Base-by-base conservation (phyloP, 2,888 invertebrate genomes). In the Villa cingulata region DNA sequence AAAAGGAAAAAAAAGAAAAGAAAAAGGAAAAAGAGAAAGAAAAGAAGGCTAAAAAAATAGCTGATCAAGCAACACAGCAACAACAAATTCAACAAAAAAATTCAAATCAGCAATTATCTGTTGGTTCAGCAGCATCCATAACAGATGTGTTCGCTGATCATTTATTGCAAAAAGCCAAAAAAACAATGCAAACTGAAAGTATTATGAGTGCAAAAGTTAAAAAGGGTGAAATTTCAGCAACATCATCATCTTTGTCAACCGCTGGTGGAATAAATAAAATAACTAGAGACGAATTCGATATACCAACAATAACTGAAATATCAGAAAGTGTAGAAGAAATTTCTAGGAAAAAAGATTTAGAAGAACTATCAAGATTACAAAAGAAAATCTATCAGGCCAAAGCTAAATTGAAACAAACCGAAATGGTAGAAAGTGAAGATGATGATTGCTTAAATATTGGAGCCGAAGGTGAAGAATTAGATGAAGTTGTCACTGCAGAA, bases 361-460 rank as follows among this genome's bases (percentile, higher is more conserved):
- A 68, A 14, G 73, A 75, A 55, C 60, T 75, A 46, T 68, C 70
- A 23, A 71, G 72, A 56, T 76, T 81, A 54, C 81, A 82, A 66
- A 75, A 74, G 53, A 78, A 79, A 65, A 81, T 82, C 45, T 70
- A 68, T 55, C 72, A 65, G 47, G 74, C 75, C 12, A 75, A 74
- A 57, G 72, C 68, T 53, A 69, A 75, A 52, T 60, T 75, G 49
- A 73, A 72, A 7, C 61, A 72, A 43, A 52, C 66, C 4, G 62
- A 60, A 20, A 60, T 58, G 4, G 60, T 59, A 18, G 75, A 76
- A 65, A 75, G 75, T 6, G 77, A 78, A 52, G 78, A 77, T 61
- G 80, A 80, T 54, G 81, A 82, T 61, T 77, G 77, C 59, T 66
- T 78, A 34, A 80, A 77, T 63, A 73, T 81, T 29, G 74, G 77